phyloP scores from a whole-genome alignment of 2,797 vertebrate genomes.

The Kryptolebias ocellatus region DNA sequence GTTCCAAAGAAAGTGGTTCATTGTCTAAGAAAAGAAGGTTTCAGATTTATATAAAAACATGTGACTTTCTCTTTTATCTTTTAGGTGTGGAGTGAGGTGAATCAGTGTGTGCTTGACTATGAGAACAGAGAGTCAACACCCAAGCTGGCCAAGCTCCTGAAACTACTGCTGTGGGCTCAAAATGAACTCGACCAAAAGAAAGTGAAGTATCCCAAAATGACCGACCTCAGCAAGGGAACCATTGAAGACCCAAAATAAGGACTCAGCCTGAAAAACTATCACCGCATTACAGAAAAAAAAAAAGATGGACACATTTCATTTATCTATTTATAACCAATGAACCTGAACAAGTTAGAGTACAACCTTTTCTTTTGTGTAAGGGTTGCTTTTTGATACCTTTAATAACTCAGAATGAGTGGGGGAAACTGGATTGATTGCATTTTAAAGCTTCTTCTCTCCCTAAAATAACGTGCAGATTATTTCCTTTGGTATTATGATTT shows the following conservation, averaged over 20 bases:
- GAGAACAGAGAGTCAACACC: slow-evolving; percentile 98
- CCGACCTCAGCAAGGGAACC: slow-evolving; percentile 98
- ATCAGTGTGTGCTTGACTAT: slow-evolving; percentile 96
- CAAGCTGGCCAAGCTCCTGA: slow-evolving; percentile 97
- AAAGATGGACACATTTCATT: slow-evolving; percentile 73
- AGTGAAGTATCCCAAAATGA: slow-evolving; percentile 99
- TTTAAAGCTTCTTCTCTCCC: slow-evolving; percentile 68
- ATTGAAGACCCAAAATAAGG: slow-evolving; percentile 96
- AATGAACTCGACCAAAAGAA: slow-evolving; percentile 99
- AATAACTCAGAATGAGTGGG: slow-evolving; percentile 71
- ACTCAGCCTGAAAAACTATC: slow-evolving; percentile 49
- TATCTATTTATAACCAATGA: slow-evolving; percentile 83
- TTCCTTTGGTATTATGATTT: slow-evolving; percentile 66
- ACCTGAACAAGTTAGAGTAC: slow-evolving; percentile 74
- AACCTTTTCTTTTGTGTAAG: slow-evolving; percentile 77
- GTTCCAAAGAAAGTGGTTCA: not conserved
- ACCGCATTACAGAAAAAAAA: slow-evolving; percentile 46
- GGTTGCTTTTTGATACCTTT: slow-evolving; percentile 81
- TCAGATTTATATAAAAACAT: not conserved
- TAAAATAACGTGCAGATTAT: slow-evolving; percentile 59
- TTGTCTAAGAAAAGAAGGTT: not conserved
- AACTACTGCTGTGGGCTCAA: slow-evolving; percentile 98
- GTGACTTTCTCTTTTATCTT: slow-evolving; percentile 65
- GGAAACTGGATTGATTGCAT: slow-evolving; percentile 69
- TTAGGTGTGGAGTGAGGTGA: slow-evolving; percentile 99